Percentiles rank a stretch among this genome's conserved stretches.
Evolutionary conservation across 2,888 invertebrate species (phyloP).

Genomic region (Cyaniris semiargus): DNA sequence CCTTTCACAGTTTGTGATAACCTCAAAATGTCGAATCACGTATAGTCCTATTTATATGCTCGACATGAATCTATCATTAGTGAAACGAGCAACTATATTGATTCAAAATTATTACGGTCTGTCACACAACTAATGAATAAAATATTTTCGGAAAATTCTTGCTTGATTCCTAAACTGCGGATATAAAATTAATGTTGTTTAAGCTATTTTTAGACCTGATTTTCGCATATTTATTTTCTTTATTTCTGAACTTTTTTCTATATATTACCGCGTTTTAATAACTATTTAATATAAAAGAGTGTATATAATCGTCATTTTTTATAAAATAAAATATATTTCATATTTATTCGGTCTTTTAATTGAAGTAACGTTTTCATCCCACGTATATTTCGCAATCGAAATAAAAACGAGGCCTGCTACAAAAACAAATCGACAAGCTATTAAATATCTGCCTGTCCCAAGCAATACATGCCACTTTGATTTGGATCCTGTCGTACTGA

Average conservation of each 20-base stretch:
- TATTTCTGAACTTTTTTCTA: too few relatives aligned
- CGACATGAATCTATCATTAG: constrained; percentile 13
- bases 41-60: neutral
- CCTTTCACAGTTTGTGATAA: constrained; percentile 10
- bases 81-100: neutral
- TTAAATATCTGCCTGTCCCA: constrained; percentile 27
- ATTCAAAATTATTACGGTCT: neutral
- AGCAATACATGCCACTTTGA: constrained; percentile 21
- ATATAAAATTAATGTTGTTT: too few relatives aligned
- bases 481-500: neutral
- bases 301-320: neutral
- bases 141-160: neutral
- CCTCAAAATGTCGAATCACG: neutral
- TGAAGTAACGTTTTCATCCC: neutral
- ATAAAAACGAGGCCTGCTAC: neutral
- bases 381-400: constrained; percentile 9
- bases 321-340: too few relatives aligned
- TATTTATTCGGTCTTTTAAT: neutral
- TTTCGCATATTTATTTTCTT: neutral
- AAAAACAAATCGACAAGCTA: constrained; percentile 15
- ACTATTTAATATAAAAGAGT: neutral
- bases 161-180: neutral
- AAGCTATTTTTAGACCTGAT: neutral
- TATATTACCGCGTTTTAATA: neutral
- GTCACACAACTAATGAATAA: neutral